phyloP scores from a whole-genome alignment of 2,113 vertebrate genomes.

The Malurus alboscapulatus region DNA sequence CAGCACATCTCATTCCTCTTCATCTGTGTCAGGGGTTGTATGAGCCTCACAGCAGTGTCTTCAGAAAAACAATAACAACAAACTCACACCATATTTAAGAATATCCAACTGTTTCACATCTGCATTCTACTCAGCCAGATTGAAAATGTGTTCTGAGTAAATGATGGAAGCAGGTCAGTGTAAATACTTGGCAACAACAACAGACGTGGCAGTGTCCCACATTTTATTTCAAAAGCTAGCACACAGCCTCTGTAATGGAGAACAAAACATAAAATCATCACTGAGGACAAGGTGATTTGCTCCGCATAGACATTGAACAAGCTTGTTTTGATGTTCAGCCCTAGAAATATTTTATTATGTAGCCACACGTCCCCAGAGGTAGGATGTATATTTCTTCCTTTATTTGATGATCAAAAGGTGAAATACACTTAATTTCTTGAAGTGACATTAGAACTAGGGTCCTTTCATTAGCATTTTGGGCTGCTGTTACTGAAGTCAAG shows the following conservation, averaged over 20 bases:
- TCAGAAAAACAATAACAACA: not conserved
- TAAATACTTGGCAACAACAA: constrained; percentile 42
- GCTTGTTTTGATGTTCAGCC: not conserved
- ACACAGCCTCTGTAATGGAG: not conserved
- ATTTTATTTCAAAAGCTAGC: constrained; percentile 17
- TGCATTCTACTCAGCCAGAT: constrained; percentile 20
- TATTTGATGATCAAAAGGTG: constrained; percentile 14
- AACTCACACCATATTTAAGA: constrained; percentile 32
- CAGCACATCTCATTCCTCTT: constrained; percentile 25
- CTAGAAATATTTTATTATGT: not conserved
- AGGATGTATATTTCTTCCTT: constrained; percentile 12
- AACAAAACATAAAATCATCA: not conserved
- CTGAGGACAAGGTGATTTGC: not conserved
- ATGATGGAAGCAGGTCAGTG: constrained; percentile 47
- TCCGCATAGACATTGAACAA: not conserved
- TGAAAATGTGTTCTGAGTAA: constrained; percentile 40
- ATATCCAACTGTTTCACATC: constrained; percentile 55
- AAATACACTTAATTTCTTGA: constrained; percentile 18
- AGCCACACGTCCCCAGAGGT: not conserved
- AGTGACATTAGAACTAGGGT: not conserved
- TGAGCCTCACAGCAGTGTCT: not conserved
- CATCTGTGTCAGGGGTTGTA: not conserved
- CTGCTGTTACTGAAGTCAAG: not conserved
- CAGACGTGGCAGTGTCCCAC: not conserved
- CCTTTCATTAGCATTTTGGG: not conserved